phyloP scores from a whole-genome alignment of 2,888 invertebrate genomes.

The Cerceris ruficornis region DNA sequence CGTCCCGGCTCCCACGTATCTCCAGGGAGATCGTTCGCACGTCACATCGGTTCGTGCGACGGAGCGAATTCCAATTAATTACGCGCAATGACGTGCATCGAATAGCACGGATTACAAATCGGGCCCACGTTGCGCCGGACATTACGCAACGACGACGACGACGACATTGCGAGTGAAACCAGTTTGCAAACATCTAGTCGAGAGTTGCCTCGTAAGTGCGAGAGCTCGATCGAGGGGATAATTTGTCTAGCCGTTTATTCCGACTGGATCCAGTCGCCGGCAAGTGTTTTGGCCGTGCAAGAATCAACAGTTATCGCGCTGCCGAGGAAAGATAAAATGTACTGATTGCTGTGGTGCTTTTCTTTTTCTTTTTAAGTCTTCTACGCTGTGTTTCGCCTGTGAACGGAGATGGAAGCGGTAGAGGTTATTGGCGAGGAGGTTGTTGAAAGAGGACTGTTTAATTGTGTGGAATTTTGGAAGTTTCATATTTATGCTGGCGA shows the following conservation, averaged over 20 bases:
- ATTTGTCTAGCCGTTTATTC: conserved; percentile 8
- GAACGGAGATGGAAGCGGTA: no score
- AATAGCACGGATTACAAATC: conserved; percentile 43
- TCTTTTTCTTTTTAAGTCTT: no score
- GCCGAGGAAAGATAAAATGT: background rate
- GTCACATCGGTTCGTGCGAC: conserved; percentile 13
- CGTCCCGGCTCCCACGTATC: background rate
- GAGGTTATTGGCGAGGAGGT: no score
- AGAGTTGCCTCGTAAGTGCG: conserved; percentile 1
- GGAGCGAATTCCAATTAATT: conserved; percentile 59
- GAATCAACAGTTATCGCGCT: conserved; percentile 18
- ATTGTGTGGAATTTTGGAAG: no score
- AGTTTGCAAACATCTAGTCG: conserved; percentile 46
- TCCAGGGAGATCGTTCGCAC: conserved; percentile 11
- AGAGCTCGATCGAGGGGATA: background rate
- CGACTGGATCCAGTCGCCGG: background rate
- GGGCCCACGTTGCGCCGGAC: conserved; percentile 38
- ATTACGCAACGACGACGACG: conserved; percentile 57
- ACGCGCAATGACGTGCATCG: conserved; percentile 52
- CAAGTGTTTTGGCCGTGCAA: conserved; percentile 20
- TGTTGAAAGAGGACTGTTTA: no score
- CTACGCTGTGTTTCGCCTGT: no score
- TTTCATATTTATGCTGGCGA: no score
- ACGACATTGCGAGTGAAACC: conserved; percentile 62
- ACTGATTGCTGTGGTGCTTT: no score